Conservation (phyloP, 2,888 invertebrate species). For the Papilio elwesi region DNA sequence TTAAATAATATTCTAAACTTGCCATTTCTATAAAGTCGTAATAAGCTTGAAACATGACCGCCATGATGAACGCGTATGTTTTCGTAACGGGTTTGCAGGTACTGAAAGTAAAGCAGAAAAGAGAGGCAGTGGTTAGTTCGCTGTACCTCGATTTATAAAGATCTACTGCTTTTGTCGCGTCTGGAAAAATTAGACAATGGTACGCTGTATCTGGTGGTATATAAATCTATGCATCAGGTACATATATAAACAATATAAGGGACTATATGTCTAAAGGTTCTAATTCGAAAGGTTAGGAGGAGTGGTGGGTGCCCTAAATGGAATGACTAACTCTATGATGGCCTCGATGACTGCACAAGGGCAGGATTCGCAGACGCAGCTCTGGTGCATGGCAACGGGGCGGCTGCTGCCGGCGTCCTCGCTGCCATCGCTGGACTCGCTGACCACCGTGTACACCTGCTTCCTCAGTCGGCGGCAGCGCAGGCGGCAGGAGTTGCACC, state of each 20-base stretch:
- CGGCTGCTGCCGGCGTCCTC: conserved; percentile 22
- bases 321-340: conserved; percentile 50
- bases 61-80: conserved; percentile 46
- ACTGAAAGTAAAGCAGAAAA: conserved; percentile 46
- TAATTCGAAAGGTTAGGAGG: not conserved
- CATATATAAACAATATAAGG: no score
- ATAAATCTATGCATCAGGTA: no score
- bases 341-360: conserved; percentile 58
- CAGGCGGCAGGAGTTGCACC: conserved; percentile 59
- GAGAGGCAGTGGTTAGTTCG: no score
- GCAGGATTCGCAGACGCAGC: conserved; percentile 60
- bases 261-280: no score
- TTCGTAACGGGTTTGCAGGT: conserved; percentile 52
- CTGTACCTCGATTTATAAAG: no score
- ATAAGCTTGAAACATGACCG: conserved; percentile 45
- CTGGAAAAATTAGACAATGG: no score
- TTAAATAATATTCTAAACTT: conserved; percentile 35
- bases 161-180: no score
- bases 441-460: conserved; percentile 27
- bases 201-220: no score
- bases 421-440: not conserved
- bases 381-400: conserved; percentile 28
- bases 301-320: not conserved
- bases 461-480: conserved; percentile 52
- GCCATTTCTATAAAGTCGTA: conserved; percentile 49